Evolutionary conservation across 2,113 vertebrate species (phyloP), one percentile per base, ranked within the genome.

Genomic region (Cyprinus carpio): DNA sequence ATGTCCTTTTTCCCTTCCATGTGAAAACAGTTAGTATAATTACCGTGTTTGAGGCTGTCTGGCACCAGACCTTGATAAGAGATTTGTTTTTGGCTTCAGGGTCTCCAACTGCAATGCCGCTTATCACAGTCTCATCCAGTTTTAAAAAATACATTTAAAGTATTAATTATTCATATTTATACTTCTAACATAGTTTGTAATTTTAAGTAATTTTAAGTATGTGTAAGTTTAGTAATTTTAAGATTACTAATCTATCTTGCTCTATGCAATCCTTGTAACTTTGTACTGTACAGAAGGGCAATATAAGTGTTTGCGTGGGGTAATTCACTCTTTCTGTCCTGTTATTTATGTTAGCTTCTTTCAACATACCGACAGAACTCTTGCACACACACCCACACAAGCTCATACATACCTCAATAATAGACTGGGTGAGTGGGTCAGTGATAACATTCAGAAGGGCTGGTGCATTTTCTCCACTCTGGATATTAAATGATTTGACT

Each of bases 381-480:
- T n/a, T n/a, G n/a, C 20, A 64, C 13, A 25, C 62, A 34, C 7
- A 31, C 9, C 25, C 62, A 29, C 5, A 16, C 27, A 82, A 8
- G 9, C 20, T 49, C 27, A 20, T 60, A 85, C 62, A 37, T 92
- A 99, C 98, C 97, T 97, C 91, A 89, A 99, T 94, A 69, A 99
- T 96, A 64, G 96, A 92, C 43, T 97, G 95, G 1, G 98, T 99
- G 56, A 99, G 93, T 27, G 94, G 91, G 29, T 99, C 96, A 4
- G 98, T 99, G 92, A 99, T 98, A 80, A 99, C 98, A 88, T 98
- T 99, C 18, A 99, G 92, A 85, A 99, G 93, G 4, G 95, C 95
- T 0, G 98, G 98, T 62, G 97, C 95, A 43, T 96, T 93, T 0
- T 98, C 96, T 74, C 97, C 98, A 1, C 91, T 96, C 90, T 96